phyloP scores from a whole-genome alignment of 1,140 invertebrate genomes.

The Drosophila pallidifrons region DNA sequence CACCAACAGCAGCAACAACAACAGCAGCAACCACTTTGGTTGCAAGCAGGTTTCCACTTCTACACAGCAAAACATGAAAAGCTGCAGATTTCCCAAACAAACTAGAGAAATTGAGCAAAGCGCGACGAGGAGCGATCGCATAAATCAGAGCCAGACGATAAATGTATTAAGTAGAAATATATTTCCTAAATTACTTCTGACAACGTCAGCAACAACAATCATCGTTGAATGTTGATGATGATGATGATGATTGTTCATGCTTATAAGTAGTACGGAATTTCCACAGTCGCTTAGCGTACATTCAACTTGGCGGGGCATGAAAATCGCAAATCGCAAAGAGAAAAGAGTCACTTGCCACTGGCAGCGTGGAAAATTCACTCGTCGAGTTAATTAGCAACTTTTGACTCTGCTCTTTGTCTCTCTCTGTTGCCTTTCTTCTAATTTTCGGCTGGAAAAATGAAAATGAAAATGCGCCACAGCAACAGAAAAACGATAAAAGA shows the following conservation, averaged over 20 bases:
- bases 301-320: constrained; percentile 23
- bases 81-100: constrained; percentile 64
- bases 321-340: constrained; percentile 62
- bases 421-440: constrained; percentile 68
- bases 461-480: constrained; percentile 14
- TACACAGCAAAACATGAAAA: constrained; percentile 34
- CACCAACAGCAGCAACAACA: constrained; percentile 1
- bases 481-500: not conserved
- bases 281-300: constrained; percentile 64
- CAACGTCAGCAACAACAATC: constrained; percentile 49
- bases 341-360: constrained; percentile 54
- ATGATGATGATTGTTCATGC: constrained; percentile 36
- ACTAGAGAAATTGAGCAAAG: constrained; percentile 59
- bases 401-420: constrained; percentile 43
- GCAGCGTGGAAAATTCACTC: constrained; percentile 49
- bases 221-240: constrained; percentile 53
- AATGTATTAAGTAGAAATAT: constrained; percentile 3
- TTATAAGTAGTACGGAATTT: constrained; percentile 80
- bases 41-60: constrained; percentile 41
- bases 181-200: constrained; percentile 78
- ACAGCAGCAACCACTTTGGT: not conserved
- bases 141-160: constrained; percentile 28
- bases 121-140: constrained; percentile 27
- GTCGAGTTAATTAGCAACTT: constrained; percentile 76
- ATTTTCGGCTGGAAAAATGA: constrained; percentile 68